Conservation (phyloP, 37 sponge, comb jelly and placozoan genomes). For the Chondrilla cf. caribensis region DNA sequence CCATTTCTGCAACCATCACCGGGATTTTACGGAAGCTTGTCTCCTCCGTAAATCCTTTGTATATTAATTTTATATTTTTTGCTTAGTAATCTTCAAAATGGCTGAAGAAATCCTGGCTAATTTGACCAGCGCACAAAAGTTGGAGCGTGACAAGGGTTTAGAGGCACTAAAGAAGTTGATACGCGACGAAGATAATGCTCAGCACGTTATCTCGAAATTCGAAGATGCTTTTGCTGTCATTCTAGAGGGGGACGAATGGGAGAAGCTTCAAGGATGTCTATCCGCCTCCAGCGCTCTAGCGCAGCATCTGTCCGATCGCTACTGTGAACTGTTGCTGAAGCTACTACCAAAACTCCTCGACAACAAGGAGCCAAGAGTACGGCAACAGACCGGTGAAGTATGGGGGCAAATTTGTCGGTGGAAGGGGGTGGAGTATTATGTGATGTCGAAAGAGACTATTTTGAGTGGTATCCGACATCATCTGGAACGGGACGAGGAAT, state of each 20-base stretch:
- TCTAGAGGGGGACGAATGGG: conserved; percentile 37
- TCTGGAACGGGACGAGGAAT: conserved; percentile 53
- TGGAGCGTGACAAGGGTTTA: conserved; percentile 76
- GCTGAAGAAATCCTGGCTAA: conserved; percentile 7
- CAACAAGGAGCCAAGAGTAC: conserved; percentile 50
- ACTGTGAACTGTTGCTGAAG: conserved; percentile 12
- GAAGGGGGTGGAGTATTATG: conserved; percentile 38
- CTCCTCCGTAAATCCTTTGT: background rate
- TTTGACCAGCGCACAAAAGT: conserved; percentile 42
- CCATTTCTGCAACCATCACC: conserved; percentile 9
- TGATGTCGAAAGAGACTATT: conserved; percentile 18
- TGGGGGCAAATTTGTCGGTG: conserved; percentile 51
- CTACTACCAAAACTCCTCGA: conserved; percentile 48
- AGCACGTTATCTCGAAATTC: conserved; percentile 7
- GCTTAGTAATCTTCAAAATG: conserved; percentile 1
- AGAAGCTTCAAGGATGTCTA: conserved; percentile 60
- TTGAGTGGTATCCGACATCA: conserved; percentile 44
- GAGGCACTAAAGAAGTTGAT: conserved; percentile 17
- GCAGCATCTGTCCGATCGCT: background rate
- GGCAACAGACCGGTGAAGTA: conserved; percentile 67
- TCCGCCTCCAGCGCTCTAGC: conserved; percentile 35
- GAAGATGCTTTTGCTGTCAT: background rate
- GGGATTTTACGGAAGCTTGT: conserved; percentile 4
- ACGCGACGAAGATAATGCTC: background rate
- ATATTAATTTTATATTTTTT: background rate